Conservation (phyloP, 1,140 invertebrate genomes). For the Capitella teleta region DNA sequence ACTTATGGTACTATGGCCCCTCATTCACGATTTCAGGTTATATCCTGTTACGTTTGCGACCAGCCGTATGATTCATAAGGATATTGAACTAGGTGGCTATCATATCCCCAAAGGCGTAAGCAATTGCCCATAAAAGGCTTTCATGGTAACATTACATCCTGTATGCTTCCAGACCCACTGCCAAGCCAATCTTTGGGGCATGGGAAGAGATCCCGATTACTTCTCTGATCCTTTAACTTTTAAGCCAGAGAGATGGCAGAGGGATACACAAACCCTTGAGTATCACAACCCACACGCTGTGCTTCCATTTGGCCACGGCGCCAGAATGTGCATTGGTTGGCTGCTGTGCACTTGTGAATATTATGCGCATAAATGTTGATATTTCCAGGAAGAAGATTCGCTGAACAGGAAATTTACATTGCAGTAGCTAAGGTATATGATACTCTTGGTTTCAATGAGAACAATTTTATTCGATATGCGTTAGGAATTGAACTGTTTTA, state of each 20-base stretch:
- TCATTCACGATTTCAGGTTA: too few relatives aligned
- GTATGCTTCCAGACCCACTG: conserved; percentile 69
- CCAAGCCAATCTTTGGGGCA: conserved; percentile 45
- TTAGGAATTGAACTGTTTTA: too few relatives aligned
- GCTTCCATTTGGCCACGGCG: conserved; percentile 74
- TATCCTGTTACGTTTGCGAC: conserved; percentile 75
- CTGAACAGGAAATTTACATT: too few relatives aligned
- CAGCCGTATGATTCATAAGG: conserved; percentile 65
- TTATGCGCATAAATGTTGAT: too few relatives aligned
- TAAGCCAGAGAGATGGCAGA: conserved; percentile 53
- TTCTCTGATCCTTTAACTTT: conserved; percentile 62
- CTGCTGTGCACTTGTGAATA: too few relatives aligned
- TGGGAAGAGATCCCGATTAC: conserved; percentile 33
- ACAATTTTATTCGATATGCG: too few relatives aligned
- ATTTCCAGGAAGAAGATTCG: too few relatives aligned
- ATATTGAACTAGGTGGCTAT: conserved; percentile 65
- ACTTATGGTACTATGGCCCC: too few relatives aligned
- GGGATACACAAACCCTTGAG: conserved; percentile 52
- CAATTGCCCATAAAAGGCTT: too few relatives aligned
- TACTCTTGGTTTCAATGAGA: too few relatives aligned
- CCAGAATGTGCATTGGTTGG: conserved; percentile 50
- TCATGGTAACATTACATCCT: too few relatives aligned
- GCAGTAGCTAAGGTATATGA: too few relatives aligned
- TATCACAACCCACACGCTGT: conserved; percentile 62
- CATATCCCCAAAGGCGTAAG: conserved; percentile 63